phyloP scores from a whole-genome alignment of 2,113 vertebrate genomes.

The Dryoscopus gambensis region DNA sequence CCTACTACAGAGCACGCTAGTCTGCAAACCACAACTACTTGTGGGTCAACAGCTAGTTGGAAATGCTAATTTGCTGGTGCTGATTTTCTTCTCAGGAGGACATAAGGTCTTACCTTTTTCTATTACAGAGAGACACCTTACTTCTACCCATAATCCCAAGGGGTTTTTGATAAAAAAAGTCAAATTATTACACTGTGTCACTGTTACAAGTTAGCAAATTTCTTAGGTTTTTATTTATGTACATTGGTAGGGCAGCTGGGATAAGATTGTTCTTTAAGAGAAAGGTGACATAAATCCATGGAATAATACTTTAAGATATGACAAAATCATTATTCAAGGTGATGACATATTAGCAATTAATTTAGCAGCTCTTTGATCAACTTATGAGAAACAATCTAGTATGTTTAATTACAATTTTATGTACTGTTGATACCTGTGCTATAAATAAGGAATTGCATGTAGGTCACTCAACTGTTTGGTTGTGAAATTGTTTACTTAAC shows the following conservation, averaged over 20 bases:
- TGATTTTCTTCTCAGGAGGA: not conserved
- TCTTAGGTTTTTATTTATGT: not conserved
- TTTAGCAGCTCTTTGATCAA: conserved; percentile 17
- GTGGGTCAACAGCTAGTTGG: not conserved
- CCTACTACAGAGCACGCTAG: not conserved
- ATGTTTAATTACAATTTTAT: not conserved
- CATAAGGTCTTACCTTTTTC: not conserved
- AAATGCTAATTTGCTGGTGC: not conserved
- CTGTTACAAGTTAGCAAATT: not conserved
- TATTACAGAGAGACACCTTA: not conserved
- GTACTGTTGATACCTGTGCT: not conserved
- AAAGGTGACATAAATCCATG: not conserved
- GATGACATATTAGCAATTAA: conserved; percentile 22
- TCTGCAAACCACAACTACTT: not conserved
- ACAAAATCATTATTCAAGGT: conserved; percentile 22
- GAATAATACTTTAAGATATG: conserved; percentile 8
- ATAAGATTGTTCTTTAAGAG: not conserved
- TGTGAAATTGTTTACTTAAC: not conserved
- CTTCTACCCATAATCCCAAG: not conserved
- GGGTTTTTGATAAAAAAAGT: not conserved
- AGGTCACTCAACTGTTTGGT: not conserved
- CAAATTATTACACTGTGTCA: not conserved
- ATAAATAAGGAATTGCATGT: conserved; percentile 6
- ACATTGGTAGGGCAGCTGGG: not conserved
- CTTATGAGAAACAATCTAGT: not conserved